Conservation (phyloP, 1,140 invertebrate genomes). For the Pseudoatta argentina region DNA sequence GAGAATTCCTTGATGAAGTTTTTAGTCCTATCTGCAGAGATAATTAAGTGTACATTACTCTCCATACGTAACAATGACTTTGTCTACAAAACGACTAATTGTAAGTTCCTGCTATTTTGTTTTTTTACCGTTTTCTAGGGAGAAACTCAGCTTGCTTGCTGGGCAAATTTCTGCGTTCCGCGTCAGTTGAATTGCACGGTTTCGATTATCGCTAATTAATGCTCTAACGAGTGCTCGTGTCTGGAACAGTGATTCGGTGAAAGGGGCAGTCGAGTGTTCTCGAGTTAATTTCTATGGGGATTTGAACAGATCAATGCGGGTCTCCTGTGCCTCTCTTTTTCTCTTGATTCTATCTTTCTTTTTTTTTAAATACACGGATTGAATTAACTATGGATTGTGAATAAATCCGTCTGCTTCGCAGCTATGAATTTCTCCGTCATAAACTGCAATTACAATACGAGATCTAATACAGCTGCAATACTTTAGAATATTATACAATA, state of each 20-base stretch:
- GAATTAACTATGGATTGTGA: conserved; percentile 15
- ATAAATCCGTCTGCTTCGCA: conserved; percentile 7
- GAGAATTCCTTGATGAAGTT: conserved; percentile 30
- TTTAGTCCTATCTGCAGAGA: conserved; percentile 60
- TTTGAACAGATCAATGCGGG: conserved; percentile 71
- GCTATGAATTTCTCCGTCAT: not conserved
- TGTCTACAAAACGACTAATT: conserved; percentile 33
- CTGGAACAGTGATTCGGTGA: conserved; percentile 56
- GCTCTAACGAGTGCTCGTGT: conserved; percentile 72
- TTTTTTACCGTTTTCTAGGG: conserved; percentile 40
- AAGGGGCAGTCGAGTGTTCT: conserved; percentile 73
- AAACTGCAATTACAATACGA: not conserved
- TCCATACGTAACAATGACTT: conserved; percentile 68
- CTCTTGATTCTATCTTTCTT: conserved; percentile 14
- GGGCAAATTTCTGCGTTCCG: conserved; percentile 68
- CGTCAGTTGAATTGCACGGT: conserved; percentile 64
- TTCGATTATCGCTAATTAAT: conserved; percentile 75
- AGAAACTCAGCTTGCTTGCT: conserved; percentile 45
- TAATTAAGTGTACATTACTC: conserved; percentile 67
- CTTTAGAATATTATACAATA: not conserved
- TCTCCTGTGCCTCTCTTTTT: not conserved
- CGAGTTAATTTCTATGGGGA: conserved; percentile 76
- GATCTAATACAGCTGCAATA: not conserved
- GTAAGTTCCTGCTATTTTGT: conserved; percentile 15
- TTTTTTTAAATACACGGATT: conserved; percentile 22